Percentiles rank a stretch among this genome's conserved stretches.
Conservation (phyloP, 1,140 invertebrate species). For the Melanaphis sacchari region DNA sequence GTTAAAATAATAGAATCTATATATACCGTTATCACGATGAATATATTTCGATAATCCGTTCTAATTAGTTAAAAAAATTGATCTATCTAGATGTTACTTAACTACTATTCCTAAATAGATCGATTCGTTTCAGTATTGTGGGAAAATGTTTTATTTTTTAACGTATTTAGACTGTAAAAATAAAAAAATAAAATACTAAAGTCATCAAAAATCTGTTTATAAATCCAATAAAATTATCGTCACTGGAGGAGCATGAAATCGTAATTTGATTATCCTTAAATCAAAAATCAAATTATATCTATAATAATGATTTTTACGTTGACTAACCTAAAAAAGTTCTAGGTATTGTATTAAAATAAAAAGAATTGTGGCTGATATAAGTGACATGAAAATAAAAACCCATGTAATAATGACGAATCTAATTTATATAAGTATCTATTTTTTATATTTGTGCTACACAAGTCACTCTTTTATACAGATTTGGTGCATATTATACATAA, state of each 20-base stretch:
- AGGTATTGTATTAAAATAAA: neutral
- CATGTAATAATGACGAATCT: neutral
- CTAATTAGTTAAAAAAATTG: neutral
- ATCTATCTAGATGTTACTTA: neutral
- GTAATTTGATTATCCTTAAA: neutral
- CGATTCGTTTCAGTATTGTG: neutral
- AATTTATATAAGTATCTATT: neutral
- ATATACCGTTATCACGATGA: neutral
- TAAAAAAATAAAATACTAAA: neutral
- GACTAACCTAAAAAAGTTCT: neutral
- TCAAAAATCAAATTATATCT: neutral
- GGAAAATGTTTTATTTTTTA: neutral
- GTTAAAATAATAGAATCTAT: neutral
- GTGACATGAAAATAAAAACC: neutral
- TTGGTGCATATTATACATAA: neutral
- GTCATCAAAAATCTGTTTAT: neutral
- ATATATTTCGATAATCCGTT: neutral
- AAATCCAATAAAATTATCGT: constrained; percentile 14
- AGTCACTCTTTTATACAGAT: neutral
- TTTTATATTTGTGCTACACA: neutral
- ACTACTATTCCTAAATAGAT: neutral
- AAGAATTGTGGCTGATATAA: neutral
- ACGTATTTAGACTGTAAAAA: constrained; percentile 31
- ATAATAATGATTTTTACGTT: neutral
- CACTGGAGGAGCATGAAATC: neutral